Base-by-base conservation (phyloP, 2,113 vertebrate genomes). In the Choloepus hoffmanni region DNA sequence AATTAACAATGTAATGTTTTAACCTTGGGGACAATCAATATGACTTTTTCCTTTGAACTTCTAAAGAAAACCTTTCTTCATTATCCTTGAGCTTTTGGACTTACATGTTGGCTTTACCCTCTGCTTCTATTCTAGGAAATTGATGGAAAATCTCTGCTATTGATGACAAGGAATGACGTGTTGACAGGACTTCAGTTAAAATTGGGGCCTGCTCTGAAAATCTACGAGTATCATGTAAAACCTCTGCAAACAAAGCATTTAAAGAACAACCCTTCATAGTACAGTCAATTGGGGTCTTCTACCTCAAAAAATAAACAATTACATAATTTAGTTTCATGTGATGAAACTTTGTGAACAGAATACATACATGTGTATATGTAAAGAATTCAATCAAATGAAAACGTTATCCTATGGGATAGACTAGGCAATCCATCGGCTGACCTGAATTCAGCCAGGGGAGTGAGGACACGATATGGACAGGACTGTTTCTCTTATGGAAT, bases 131-230 rank as follows among this genome's bases (percentile, higher is more conserved):
- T 98, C 93, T 98, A 99, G 99, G 99, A 99, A 99, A 99, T 99
- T 95, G 99, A 99, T 98, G 99, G 99, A 89, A 99, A 99, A 98
- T 99, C 99, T 85, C 98, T 99, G 96, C 99, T 99, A 90, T 98
- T 99, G 98, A 99, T 99, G 99, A 99, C 99, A 67, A 99, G 99
- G 79, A 99, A 99, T 91, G 99, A 99, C 79, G 99, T 99, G 96
- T 98, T 99, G 98, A 99, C 99, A 55, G 99, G 99, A 98, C 99
- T 99, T 98, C 99, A 99, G 58, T 99, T 99, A 98, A 99, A 99
- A 98, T 98, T 99, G 96, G 99, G 99, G 85, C 99, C 99, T 33
- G 99, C 99, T 3, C 98, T 99, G 98, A 99, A 99, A 98, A 99
- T 99, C 98, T 99, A 99, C 36, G 99, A 99, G 97, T 99, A 99